phyloP scores from a whole-genome alignment of 2,888 invertebrate species.

The Saturnia japonica region DNA sequence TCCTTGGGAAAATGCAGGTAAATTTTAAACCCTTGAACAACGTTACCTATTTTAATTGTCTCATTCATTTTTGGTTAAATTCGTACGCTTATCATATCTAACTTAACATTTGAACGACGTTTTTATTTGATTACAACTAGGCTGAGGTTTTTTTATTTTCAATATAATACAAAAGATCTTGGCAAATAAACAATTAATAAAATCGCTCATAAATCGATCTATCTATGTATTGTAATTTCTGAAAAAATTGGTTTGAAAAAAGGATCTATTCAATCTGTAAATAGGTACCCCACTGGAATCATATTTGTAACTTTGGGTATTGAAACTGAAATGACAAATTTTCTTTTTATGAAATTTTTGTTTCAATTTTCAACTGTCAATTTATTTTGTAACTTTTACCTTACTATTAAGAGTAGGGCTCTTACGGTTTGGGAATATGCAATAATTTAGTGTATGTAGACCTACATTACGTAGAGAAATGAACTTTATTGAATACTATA shows the following conservation, averaged over 20 bases:
- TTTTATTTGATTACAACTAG: neutral
- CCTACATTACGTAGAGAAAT: no score
- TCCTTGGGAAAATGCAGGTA: conserved; percentile 42
- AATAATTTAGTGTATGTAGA: no score
- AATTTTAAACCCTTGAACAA: conserved; percentile 9
- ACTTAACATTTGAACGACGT: neutral
- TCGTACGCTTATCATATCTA: neutral
- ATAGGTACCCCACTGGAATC: no score
- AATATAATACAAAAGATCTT: neutral
- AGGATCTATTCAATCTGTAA: no score
- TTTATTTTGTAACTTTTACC: no score
- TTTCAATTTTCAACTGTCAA: no score
- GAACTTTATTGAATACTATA: neutral
- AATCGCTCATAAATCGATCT: neutral
- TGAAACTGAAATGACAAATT: no score
- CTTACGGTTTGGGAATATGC: no score
- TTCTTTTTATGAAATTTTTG: no score
- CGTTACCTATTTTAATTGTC: neutral
- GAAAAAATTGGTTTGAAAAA: no score
- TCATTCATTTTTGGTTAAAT: neutral
- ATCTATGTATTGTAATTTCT: neutral
- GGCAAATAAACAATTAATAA: neutral
- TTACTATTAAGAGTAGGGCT: no score
- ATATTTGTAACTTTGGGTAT: no score
- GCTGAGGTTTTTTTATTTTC: neutral